A percentile compares a stretch with the other conserved stretches of the same genome.
Conservation (phyloP, 2,113 vertebrate species). For the Peromyscus leucopus region DNA sequence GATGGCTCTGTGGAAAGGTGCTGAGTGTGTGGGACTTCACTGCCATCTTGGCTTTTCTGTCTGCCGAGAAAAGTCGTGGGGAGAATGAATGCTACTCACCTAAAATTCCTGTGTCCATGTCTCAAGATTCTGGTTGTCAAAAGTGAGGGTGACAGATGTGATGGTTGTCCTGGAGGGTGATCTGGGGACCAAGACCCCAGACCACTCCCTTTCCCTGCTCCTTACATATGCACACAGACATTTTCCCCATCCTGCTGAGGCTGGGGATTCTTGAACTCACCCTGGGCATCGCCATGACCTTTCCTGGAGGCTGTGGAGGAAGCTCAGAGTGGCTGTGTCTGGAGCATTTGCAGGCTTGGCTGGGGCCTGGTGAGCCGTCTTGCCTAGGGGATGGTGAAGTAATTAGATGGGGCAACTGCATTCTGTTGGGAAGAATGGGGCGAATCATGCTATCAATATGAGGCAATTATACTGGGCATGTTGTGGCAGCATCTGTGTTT, state of each 20-base stretch:
- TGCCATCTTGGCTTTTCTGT: background rate
- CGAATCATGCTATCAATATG: constrained; percentile 65
- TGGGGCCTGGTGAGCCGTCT: background rate
- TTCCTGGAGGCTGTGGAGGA: background rate
- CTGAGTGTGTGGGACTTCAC: no score
- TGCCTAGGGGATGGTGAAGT: background rate
- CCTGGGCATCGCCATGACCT: fast-evolving
- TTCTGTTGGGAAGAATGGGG: constrained; percentile 71
- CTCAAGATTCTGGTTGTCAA: background rate
- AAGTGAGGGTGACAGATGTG: fast-evolving
- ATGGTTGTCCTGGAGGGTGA: fast-evolving
- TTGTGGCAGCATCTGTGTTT: constrained; percentile 72
- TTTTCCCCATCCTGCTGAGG: background rate
- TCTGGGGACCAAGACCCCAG: background rate
- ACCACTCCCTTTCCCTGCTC: fast-evolving
- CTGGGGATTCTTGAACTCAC: fast-evolving
- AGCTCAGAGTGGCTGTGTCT: background rate
- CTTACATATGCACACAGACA: background rate
- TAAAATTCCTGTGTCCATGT: background rate
- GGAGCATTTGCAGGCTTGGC: background rate
- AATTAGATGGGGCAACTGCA: constrained; percentile 47
- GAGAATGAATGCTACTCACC: background rate
- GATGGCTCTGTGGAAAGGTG: fast-evolving
- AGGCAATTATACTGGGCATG: constrained; percentile 70
- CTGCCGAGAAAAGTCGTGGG: background rate